Base-by-base conservation (phyloP, 2,113 vertebrate species). In the Ibidorhyncha struthersii region DNA sequence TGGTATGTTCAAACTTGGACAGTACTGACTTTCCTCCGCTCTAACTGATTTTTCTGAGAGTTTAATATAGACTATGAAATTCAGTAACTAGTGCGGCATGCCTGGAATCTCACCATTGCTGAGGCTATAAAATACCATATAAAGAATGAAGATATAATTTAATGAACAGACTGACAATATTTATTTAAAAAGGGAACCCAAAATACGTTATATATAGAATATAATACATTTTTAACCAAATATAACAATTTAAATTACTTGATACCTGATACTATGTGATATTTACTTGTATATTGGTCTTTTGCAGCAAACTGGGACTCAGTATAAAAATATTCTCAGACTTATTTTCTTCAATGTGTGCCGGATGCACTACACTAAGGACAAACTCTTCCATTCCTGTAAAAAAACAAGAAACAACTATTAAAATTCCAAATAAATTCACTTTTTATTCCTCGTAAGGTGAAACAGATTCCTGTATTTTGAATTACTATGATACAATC, bases 211-310 rank as follows among this genome's bases (percentile, higher is more conserved):
- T 4, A 73, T 38, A 74, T 4, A 58, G 80, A 94, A 91, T 56
- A 9, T 23, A 90, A 70, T 22, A 21, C 34, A 82, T 66, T 90
- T 72, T 63, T 49, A 88, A 89, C 81, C 25, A 89, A 59, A 82
- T 38, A 27, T 41, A 90, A 90, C 92, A 94, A 94, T 77, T 81
- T 90, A 92, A 90, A 85, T 93, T 94, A 96, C 59, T 96, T 96
- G 97, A 95, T 96, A 98, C 93, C 97, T 93, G 94, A 93, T 73
- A 97, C 86, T 92, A 96, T 96, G 81, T 87, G 96, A 98, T 91
- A 96, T 97, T 98, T 99, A 99, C 99, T 99, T 99, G 98, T 97
- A 99, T 97, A 86, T 99, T 97, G 93, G 98, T 97, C 98, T 99
- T 99, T 95, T 97, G 97, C 45, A 99, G 95, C 56, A 99, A 96